Evolutionary conservation across 2,797 vertebrate species (phyloP), one percentile per base, ranked within the genome.

Genomic region (Fringilla coelebs): DNA sequence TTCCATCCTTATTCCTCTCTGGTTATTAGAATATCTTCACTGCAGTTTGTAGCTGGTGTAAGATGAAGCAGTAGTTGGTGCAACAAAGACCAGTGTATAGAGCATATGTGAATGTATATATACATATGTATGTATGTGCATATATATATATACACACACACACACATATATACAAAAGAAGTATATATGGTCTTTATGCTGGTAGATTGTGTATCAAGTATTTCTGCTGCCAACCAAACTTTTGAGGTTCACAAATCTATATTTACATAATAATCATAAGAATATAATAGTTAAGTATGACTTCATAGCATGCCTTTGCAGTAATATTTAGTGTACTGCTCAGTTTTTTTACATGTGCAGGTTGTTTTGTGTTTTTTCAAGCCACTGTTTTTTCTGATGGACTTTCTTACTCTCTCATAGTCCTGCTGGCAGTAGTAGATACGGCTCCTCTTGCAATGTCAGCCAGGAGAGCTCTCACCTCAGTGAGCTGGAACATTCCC

Each of bases 381-480:
- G 19, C 68, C 75, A 26, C 20, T 66, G 6, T 48, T 58, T 95
- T 90, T 82, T 52, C 82, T 89, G 51, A 95, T 75, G 46, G 18
- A 18, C 11, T 90, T 63, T 75, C 76, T 97, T 97, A 10, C 51
- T 98, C 77, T 80, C 93, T 95, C 85, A 93, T 97, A 99, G 99
- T 98, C 99, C 99, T 74, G 98, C 98, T 97, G 98, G 98, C 97
- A 99, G 99, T 97, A 99, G 99, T 98, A 99, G 98, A 92, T 99
- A 98, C 46, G 98, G 99, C 78, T 99, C 99, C 68, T 99, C 99
- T 57, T 99, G 99, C 95, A 99, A 99, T 93, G 97, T 99, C 96
- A 99, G 99, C 97, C 99, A 99, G 97, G 98, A 98, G 84, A 99
- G 99, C 96, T 99, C 99, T 94, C 99, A 99, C 88, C 98, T 99